These are phyloP conservation scores for Danio rerio DNA, from an alignment of 2,113 vertebrate species.

Conservation along the genomic window GRCz12tu NC_133179.1:25847001-25847500, in stretches of 20 bases:
- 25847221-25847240: not conserved
- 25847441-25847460: too few species aligned
- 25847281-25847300: not conserved
- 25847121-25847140: not conserved
- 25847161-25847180: not conserved
- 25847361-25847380: not conserved
- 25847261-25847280: slow-evolving; percentile 37
- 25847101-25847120: not conserved
- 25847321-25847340: slow-evolving; percentile 62
- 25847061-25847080: too few species aligned
- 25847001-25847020: too few species aligned
- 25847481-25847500: too few species aligned
- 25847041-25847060: too few species aligned
- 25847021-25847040: too few species aligned
- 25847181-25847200: not conserved
- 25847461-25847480: too few species aligned
- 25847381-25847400: not conserved
- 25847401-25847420: not conserved
- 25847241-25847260: slow-evolving; percentile 66
- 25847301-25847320: not conserved
- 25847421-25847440: not conserved
- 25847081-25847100: not conserved
- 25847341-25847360: slow-evolving; percentile 60
- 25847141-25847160: not conserved
- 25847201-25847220: too few species aligned